These are phyloP conservation scores for Pelodytes ibericus DNA, from an alignment of 2,797 vertebrate genomes.

Conservation along the genomic window DNA sequence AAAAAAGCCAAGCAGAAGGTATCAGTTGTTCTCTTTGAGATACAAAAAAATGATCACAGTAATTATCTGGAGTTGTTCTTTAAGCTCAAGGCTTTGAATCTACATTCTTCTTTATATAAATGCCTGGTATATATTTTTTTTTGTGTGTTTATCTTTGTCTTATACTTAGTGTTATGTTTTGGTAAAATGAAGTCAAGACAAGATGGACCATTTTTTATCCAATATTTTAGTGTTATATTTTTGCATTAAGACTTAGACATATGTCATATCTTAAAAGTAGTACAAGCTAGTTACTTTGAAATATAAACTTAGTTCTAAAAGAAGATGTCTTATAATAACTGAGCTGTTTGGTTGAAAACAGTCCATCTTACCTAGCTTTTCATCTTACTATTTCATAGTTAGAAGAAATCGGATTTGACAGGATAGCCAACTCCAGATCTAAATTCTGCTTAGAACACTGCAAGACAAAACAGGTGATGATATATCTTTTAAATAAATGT, in stretches of 20 bases:
- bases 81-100: too few relatives aligned
- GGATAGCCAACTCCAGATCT: conserved; percentile 81
- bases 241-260: not conserved
- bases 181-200: conserved; percentile 26
- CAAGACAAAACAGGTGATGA: conserved; percentile 72
- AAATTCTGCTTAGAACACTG: conserved; percentile 76
- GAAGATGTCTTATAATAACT: not conserved
- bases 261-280: not conserved
- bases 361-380: conserved; percentile 75
- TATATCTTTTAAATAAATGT: conserved; percentile 75
- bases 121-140: too few relatives aligned
- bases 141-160: too few relatives aligned
- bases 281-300: not conserved
- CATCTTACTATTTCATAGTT: conserved; percentile 76
- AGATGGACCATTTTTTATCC: not conserved
- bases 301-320: not conserved
- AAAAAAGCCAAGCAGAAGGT: not conserved
- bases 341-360: conserved; percentile 35
- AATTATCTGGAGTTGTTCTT: too few relatives aligned
- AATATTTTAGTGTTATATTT: not conserved
- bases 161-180: not conserved
- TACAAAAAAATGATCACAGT: not conserved
- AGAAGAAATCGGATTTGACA: conserved; percentile 76
- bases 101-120: too few relatives aligned
- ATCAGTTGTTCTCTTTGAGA: not conserved